Percentiles rank a stretch among this genome's conserved stretches.
Evolutionary conservation across 2,888 invertebrate species (phyloP).

Genomic region (Protula sp.): DNA sequence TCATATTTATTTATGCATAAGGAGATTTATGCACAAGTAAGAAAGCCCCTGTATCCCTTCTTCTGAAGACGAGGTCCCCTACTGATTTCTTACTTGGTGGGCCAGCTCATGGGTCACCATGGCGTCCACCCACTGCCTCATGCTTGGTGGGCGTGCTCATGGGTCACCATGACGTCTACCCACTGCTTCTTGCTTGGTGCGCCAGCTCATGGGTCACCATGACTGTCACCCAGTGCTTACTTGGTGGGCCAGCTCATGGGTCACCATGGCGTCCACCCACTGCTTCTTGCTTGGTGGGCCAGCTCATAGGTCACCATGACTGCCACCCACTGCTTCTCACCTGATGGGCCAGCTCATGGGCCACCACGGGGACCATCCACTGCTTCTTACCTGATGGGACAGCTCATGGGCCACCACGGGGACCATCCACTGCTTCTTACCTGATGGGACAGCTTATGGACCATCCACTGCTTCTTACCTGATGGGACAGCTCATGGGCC

Average conservation of each 20-base stretch:
- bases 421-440: too few relatives aligned
- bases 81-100: constrained; percentile 50
- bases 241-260: constrained; percentile 55
- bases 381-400: constrained; percentile 53
- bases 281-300: too few relatives aligned
- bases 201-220: constrained; percentile 52
- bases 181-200: too few relatives aligned
- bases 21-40: too few relatives aligned
- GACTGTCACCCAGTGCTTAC: constrained; percentile 41
- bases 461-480: too few relatives aligned
- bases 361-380: constrained; percentile 43
- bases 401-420: constrained; percentile 50
- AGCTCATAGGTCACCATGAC: too few relatives aligned
- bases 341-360: constrained; percentile 54
- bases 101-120: constrained; percentile 52
- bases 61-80: constrained; percentile 45
- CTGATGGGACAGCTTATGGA: constrained; percentile 55
- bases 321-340: constrained; percentile 46
- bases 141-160: constrained; percentile 55
- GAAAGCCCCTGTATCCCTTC: too few relatives aligned
- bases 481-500: constrained; percentile 53
- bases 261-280: too few relatives aligned
- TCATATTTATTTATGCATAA: too few relatives aligned
- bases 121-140: constrained; percentile 41
- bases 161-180: constrained; percentile 44